phyloP scores from a whole-genome alignment of 2,888 invertebrate species.

The Patella ulyssiponensis region DNA sequence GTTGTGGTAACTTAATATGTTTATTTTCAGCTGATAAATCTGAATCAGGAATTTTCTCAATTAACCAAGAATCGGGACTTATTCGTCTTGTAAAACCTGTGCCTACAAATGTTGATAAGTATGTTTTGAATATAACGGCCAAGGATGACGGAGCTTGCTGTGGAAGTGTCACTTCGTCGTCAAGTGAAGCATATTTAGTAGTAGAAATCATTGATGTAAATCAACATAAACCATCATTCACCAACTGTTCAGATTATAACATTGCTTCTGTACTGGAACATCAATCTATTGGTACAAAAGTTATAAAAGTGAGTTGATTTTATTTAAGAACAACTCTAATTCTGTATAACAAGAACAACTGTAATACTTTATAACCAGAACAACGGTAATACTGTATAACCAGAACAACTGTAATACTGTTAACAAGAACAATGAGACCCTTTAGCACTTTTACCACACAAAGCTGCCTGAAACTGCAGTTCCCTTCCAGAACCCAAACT shows the following conservation, averaged over 20 bases:
- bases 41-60: conserved; percentile 60
- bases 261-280: conserved; percentile 70
- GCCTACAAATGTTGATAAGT: conserved; percentile 75
- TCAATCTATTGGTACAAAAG: conserved; percentile 44
- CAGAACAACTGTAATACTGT: no score
- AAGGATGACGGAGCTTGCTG: conserved; percentile 98
- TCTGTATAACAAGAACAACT: no score
- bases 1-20: not conserved
- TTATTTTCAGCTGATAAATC: conserved; percentile 37
- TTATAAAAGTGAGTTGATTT: conserved; percentile 49
- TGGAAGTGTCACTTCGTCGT: conserved; percentile 87
- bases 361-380: no score
- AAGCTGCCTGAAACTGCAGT: no score
- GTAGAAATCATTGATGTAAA: conserved; percentile 98
- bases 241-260: conserved; percentile 92
- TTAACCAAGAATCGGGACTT: conserved; percentile 69
- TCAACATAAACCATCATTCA: conserved; percentile 96
- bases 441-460: no score
- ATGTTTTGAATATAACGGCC: conserved; percentile 96
- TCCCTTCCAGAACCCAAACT: no score
- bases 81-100: conserved; percentile 59
- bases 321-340: no score
- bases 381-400: no score
- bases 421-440: no score
- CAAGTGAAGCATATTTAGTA: conserved; percentile 93